Evolutionary conservation across 1,140 invertebrate genomes (phyloP).

Genomic region (Dreissena rostriformis): DNA sequence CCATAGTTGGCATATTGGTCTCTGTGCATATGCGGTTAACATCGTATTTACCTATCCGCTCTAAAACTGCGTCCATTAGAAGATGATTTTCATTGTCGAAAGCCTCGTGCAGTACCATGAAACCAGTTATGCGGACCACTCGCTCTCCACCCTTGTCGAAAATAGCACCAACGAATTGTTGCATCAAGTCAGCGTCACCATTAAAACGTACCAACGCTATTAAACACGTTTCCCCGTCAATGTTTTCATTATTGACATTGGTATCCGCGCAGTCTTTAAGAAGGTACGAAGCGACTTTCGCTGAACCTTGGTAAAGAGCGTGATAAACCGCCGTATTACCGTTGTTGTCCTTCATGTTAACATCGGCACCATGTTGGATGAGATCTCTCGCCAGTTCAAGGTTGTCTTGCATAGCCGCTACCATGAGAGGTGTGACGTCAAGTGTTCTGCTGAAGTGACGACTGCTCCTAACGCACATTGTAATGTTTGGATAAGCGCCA

Average conservation of each 20-base stretch:
- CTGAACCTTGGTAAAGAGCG: constrained; percentile 9
- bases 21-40: too few relatives aligned
- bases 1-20: too few relatives aligned
- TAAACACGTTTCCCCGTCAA: too few relatives aligned
- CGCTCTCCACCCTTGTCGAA: too few relatives aligned
- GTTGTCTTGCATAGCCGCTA: constrained; percentile 29
- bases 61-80: too few relatives aligned
- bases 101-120: too few relatives aligned
- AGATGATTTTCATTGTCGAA: too few relatives aligned
- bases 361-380: constrained; percentile 25
- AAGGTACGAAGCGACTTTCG: constrained; percentile 24
- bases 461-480: neutral
- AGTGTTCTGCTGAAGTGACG: neutral
- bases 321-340: constrained; percentile 20
- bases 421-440: constrained; percentile 23
- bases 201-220: too few relatives aligned
- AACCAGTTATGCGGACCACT: too few relatives aligned
- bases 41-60: too few relatives aligned
- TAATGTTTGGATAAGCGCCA: constrained; percentile 39
- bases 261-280: constrained; percentile 15
- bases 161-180: too few relatives aligned
- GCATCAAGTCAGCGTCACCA: too few relatives aligned
- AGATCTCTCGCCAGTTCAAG: constrained; percentile 33
- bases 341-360: constrained; percentile 20
- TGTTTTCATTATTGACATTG: constrained; percentile 36